A percentile compares a stretch with the other conserved stretches of the same genome.
phyloP scores from a whole-genome alignment of 2,888 invertebrate genomes.

The Cylloceria caligata region DNA sequence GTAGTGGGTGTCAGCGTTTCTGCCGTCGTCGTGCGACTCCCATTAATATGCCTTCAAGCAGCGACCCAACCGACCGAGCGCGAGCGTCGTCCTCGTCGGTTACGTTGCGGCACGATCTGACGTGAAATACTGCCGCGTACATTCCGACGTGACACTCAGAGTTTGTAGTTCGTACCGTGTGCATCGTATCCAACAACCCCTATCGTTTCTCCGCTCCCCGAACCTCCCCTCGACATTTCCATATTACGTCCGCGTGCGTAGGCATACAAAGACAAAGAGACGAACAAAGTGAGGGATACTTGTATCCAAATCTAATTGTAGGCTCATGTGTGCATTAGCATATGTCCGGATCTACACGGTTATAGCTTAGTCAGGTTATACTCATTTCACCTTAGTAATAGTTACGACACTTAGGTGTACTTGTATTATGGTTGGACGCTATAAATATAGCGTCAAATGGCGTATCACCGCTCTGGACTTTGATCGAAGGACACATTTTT shows the following conservation, averaged over 20 bases:
- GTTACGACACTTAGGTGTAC: not conserved
- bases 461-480: not conserved
- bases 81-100: slow-evolving; percentile 60
- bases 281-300: slow-evolving; percentile 5
- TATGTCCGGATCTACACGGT: slow-evolving; percentile 3
- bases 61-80: slow-evolving; percentile 33
- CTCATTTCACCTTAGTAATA: not conserved
- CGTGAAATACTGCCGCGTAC: slow-evolving; percentile 79
- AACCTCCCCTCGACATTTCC: slow-evolving; percentile 61
- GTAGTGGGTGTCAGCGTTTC: slow-evolving; percentile 75
- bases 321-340: slow-evolving; percentile 2
- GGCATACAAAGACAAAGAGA: slow-evolving; percentile 48
- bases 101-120: slow-evolving; percentile 67
- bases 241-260: slow-evolving; percentile 58
- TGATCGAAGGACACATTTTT: too few species aligned
- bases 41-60: slow-evolving; percentile 76
- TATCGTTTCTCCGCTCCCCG: slow-evolving; percentile 42
- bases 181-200: slow-evolving; percentile 55
- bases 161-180: slow-evolving; percentile 57
- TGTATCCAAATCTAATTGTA: slow-evolving; percentile 7
- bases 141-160: slow-evolving; percentile 78
- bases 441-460: not conserved
- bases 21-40: slow-evolving; percentile 71
- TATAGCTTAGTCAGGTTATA: slow-evolving; percentile 6
- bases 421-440: not conserved